Percentiles rank a stretch among this genome's conserved stretches.
Evolutionary conservation across 2,888 invertebrate species (phyloP).

Genomic region (Drosophila gaucha): DNA sequence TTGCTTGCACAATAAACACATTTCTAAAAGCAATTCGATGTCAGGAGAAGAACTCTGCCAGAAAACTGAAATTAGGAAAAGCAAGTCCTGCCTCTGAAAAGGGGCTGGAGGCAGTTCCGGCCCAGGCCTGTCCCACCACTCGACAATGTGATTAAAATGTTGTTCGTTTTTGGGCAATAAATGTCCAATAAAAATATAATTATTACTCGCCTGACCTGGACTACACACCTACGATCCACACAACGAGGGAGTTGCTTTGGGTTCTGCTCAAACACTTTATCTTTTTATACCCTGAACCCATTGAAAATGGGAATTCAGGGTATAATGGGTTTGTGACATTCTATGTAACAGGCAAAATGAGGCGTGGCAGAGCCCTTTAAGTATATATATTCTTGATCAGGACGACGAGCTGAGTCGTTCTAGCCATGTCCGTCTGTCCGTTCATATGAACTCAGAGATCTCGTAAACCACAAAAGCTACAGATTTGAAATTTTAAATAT

Average conservation of each 20-base stretch:
- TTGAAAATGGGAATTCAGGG: too few relatives aligned
- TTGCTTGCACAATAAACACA: constrained; percentile 58
- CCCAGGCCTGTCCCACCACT: constrained; percentile 18
- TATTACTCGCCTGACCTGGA: constrained; percentile 76
- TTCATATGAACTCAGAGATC: too few relatives aligned
- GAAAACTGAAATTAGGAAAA: constrained; percentile 52
- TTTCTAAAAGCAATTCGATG: constrained; percentile 57
- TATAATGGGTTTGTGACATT: too few relatives aligned
- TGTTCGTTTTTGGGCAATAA: constrained; percentile 78
- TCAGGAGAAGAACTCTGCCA: too few relatives aligned
- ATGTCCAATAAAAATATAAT: constrained; percentile 84
- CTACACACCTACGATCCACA: constrained; percentile 62
- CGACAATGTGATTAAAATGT: constrained; percentile 75
- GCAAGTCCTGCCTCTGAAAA: constrained; percentile 42
- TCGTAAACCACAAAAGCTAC: too few relatives aligned
- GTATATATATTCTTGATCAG: too few relatives aligned
- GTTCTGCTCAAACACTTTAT: constrained; percentile 52
- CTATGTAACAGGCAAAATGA: too few relatives aligned
- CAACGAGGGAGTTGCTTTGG: constrained; percentile 27
- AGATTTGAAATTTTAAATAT: too few relatives aligned
- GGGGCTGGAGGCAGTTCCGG: constrained; percentile 48
- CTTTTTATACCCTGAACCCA: too few relatives aligned
- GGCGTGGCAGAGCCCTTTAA: too few relatives aligned
- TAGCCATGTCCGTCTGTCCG: too few relatives aligned
- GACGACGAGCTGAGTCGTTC: too few relatives aligned